These are phyloP conservation scores for Amblyornis subalaris DNA, from an alignment of 2,113 vertebrate genomes.

Conservation along the genomic window DNA sequence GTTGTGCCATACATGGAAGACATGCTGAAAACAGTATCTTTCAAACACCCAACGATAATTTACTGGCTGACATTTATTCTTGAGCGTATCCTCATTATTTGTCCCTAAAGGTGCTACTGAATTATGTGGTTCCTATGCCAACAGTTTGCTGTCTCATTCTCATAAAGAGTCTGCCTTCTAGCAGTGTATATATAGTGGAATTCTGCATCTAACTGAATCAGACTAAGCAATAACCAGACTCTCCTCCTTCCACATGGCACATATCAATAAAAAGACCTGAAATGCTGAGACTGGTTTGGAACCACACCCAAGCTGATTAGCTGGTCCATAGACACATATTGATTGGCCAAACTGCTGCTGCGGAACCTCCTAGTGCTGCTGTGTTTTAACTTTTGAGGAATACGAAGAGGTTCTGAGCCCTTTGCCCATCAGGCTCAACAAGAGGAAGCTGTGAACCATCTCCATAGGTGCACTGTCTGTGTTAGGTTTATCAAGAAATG, in stretches of 20 bases:
- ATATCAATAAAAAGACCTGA: background rate
- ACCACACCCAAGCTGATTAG: background rate
- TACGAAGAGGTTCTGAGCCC: accelerated
- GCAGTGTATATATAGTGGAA: background rate
- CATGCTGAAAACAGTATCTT: background rate
- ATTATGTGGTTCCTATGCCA: background rate
- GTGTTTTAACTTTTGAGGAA: background rate
- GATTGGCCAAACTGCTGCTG: background rate
- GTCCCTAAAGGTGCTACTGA: background rate
- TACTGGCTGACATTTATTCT: background rate
- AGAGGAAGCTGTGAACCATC: background rate
- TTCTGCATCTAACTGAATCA: background rate
- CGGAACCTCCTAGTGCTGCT: background rate
- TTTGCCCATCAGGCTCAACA: background rate
- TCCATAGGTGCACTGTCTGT: background rate
- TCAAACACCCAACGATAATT: background rate
- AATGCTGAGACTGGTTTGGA: background rate
- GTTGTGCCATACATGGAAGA: background rate
- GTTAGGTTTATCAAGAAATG: background rate
- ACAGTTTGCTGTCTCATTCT: background rate
- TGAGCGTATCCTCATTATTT: background rate
- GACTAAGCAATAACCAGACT: background rate
- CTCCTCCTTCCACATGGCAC: background rate
- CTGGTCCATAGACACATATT: background rate
- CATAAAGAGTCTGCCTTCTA: background rate